Conservation (phyloP, 2,797 vertebrate genomes). For the Hydrolagus colliei region DNA sequence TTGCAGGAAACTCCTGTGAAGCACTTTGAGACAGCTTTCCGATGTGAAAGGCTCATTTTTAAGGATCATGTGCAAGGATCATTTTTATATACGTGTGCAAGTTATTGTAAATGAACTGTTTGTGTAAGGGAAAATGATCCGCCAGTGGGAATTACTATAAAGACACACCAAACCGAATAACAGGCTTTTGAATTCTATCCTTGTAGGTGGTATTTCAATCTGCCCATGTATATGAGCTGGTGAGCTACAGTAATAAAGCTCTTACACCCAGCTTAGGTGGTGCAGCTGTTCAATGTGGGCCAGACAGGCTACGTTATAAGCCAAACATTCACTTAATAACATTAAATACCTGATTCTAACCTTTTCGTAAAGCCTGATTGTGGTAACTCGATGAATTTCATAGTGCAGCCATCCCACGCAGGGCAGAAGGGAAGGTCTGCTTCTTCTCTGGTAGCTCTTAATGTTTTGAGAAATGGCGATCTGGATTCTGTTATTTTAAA, state of each 20-base stretch:
- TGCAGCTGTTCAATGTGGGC: neutral
- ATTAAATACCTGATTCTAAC: neutral
- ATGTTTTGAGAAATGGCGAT: neutral
- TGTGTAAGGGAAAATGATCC: too few relatives aligned
- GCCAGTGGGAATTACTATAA: too few relatives aligned
- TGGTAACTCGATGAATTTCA: neutral
- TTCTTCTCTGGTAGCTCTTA: neutral
- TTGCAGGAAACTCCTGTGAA: too few relatives aligned
- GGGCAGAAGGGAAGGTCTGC: neutral
- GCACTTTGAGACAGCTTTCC: too few relatives aligned
- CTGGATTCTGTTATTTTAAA: neutral
- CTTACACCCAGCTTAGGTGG: neutral
- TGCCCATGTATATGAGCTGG: neutral
- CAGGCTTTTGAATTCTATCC: neutral
- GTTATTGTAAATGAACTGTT: too few relatives aligned
- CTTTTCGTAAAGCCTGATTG: neutral
- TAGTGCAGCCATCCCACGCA: neutral
- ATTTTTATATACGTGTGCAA: too few relatives aligned
- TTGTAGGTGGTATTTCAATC: neutral
- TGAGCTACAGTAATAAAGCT: neutral
- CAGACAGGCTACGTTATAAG: neutral
- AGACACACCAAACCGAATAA: too few relatives aligned
- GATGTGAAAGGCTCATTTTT: too few relatives aligned
- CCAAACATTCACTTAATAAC: neutral
- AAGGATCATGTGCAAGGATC: too few relatives aligned